These are phyloP conservation scores for Heliconius erato DNA, from an alignment of 2,888 invertebrate genomes.

Conservation along the genomic window DNA sequence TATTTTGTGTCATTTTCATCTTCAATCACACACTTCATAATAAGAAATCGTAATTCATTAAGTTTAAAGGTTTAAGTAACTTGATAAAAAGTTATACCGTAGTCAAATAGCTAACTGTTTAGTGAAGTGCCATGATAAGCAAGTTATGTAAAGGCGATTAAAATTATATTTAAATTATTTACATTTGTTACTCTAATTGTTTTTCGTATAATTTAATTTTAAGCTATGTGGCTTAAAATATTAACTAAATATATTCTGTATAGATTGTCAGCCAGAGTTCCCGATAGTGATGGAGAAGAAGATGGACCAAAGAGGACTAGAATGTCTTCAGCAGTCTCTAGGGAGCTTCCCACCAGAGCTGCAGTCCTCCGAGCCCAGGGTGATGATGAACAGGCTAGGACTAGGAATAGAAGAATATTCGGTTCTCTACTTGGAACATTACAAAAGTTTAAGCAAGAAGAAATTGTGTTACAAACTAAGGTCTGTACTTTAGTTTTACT, in stretches of 20 bases:
- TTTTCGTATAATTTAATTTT: not conserved
- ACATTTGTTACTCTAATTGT: not conserved
- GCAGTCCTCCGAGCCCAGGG: slow-evolving; percentile 90
- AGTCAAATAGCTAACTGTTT: too few relatives aligned
- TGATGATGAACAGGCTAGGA: slow-evolving; percentile 92
- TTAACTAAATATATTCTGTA: slow-evolving; percentile 29
- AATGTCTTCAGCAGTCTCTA: slow-evolving; percentile 90
- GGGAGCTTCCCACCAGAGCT: slow-evolving; percentile 91
- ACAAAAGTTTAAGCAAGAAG: slow-evolving; percentile 97
- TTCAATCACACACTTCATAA: not conserved
- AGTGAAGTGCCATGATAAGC: too few relatives aligned
- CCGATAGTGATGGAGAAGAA: slow-evolving; percentile 83
- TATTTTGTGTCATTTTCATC: not conserved
- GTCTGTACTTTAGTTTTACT: slow-evolving; percentile 55
- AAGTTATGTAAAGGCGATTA: not conserved
- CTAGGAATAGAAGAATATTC: slow-evolving; percentile 97
- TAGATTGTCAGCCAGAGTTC: slow-evolving; percentile 76
- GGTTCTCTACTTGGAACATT: slow-evolving; percentile 97
- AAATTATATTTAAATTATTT: not conserved
- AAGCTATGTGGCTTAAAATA: not conserved
- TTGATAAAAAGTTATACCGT: not conserved
- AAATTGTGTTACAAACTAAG: slow-evolving; percentile 94
- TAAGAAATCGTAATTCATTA: too few relatives aligned
- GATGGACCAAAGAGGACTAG: slow-evolving; percentile 74
- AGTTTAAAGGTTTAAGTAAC: not conserved